Percentiles rank a stretch among this genome's conserved stretches.
These are phyloP conservation scores for Chrosomus eos DNA, from an alignment of 2,797 vertebrate genomes.

Conservation along the genomic window DNA sequence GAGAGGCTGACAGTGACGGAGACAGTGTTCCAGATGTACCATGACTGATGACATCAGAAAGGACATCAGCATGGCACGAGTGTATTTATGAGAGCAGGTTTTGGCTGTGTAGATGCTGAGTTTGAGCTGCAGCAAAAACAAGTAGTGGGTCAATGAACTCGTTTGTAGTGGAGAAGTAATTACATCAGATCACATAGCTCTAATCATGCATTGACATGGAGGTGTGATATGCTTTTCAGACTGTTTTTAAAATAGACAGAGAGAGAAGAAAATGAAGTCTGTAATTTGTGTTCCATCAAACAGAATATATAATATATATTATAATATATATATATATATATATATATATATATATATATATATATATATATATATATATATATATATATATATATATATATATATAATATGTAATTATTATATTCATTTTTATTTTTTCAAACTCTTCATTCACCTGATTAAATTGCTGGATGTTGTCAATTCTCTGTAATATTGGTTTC, in stretches of 20 bases:
- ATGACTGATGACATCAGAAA: conserved; percentile 46
- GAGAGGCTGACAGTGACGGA: conserved; percentile 26
- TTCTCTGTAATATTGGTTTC: background rate
- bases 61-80: conserved; percentile 18
- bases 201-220: conserved; percentile 44
- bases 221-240: conserved; percentile 45
- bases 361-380: too few relatives aligned
- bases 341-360: background rate
- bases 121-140: background rate
- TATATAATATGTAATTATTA: too few relatives aligned
- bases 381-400: background rate
- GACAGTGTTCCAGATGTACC: conserved; percentile 21
- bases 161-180: conserved; percentile 35
- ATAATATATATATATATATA: background rate
- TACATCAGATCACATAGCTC: conserved; percentile 15
- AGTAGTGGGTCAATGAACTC: conserved; percentile 28
- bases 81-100: conserved; percentile 30
- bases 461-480: background rate
- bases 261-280: background rate
- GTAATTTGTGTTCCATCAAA: background rate
- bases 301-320: background rate
- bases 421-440: background rate
- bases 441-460: background rate
- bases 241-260: conserved; percentile 29
- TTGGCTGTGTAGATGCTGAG: conserved; percentile 13